Base-by-base conservation (phyloP, 2,113 vertebrate species). In the Nestor notabilis region DNA sequence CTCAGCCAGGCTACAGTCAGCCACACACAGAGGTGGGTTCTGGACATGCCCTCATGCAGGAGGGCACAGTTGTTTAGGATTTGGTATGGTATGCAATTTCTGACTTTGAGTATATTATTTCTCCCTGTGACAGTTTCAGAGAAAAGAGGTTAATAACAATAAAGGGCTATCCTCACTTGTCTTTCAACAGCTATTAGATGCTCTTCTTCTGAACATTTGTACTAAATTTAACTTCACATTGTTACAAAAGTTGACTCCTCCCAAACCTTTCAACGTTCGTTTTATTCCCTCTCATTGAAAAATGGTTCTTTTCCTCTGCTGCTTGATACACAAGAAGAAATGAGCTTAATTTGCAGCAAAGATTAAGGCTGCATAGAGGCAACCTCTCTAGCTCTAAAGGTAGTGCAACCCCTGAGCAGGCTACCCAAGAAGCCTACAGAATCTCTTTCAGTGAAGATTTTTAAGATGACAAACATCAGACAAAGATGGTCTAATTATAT, bases 221-320 rank as follows among this genome's bases (percentile, higher is more conserved):
- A 75, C 56, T 82, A 15, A 60, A 84, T 89, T 79, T 78, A 94
- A 82, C 81, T 52, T 13, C 7, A 29, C 49, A 37, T 89, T 87
- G 78, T 93, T 83, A 24, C 5, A 37, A 12, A 92, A 85, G 58
- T 14, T 78, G 93, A 25, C 86, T 90, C 90, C 85, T 96, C 88
- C 93, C 96, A 84, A 64, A 92, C 33, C 95, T 95, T 86, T 96
- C 95, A 93, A 82, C 71, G 10, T 2, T 27, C 1, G 23, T 64
- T 47, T 78, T 72, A 68, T 78, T 92, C 37, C 29, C 13, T 87
- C 43, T 44, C 58, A 1, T 6, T 50, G 49, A 64, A 47, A 41
- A 25, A 5, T 8, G 9, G 11, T 33, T 70, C 35, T 74, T 25
- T 35, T 56, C 20, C 70, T 75, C 50, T 56, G 75, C 83, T 90